Base-by-base conservation (phyloP, 2,888 invertebrate genomes). In the Epirrhoe tristata region DNA sequence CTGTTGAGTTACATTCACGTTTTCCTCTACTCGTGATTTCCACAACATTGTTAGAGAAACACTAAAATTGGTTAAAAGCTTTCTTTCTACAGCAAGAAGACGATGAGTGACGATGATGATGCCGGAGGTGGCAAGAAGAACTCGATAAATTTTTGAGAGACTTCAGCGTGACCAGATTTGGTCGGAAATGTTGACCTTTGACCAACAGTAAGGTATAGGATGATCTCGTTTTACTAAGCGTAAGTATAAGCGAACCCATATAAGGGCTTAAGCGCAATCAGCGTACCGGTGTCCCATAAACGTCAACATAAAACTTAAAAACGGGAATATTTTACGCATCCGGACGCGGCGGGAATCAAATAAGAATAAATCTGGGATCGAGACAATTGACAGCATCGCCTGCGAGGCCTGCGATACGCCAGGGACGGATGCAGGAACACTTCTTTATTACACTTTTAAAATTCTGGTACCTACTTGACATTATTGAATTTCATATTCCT, bases 361-460 rank as follows among this genome's bases (percentile, higher is more conserved):
- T 84, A 76, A 80, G 78, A 79, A 79, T 80, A 81, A 84, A 87
- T 85, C 81, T 83, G 84, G 84, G 84, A 84, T 84, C 82, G 80
- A 83, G 85, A 88, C 86, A 84, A 83, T 84, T 84, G 86, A 55
- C 61, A 64, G 57, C 32, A 83, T 85, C 84, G 85, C 55, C 67
- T 64, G 57, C 48, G 39, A 43, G 12, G 39, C 39, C 12, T 43
- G 39, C 39, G 39, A 12, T 51, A 53, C 51, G 14, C 32, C 68
- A 65, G 68, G 36, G 63, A 34, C 16, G 67, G 8, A 60, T 0
- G 53, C 24, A 48, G 53, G 60, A 48, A 36, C 3, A 36, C 1
- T 36, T 36, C n/a, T 36, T 8, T 8, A 7, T 8, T 8, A 36
- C 36, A 8, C 8, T 8, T 8, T 3, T 10, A 8, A 36, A 24